Base-by-base conservation (phyloP, 2,113 vertebrate genomes). In the Leucoraja erinaceus region DNA sequence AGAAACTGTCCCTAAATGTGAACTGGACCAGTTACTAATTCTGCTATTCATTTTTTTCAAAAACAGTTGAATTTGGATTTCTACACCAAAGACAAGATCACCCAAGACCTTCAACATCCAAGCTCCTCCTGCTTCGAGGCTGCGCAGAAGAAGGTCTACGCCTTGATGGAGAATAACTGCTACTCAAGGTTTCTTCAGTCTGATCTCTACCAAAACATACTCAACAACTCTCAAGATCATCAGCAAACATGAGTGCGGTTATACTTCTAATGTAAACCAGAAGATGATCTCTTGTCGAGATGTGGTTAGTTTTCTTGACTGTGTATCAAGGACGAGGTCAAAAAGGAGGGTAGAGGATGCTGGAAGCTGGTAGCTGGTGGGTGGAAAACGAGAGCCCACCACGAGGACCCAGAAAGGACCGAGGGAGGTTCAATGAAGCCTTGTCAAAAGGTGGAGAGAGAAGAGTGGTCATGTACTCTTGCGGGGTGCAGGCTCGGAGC, bases 11-110 rank as follows among this genome's bases (percentile, higher is more conserved):
- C 38, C 38, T 47, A 47, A 47, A 47, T 47, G 38, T 47, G 88
- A 28, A 5, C 0, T 68, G 11, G 7, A 70, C 20, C 68, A 91
- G 47, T 91, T 33, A 91, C 38, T 54, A 74, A 70, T 38, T 28
- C 10, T 72, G 25, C 33, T 70, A 12, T 54, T 47, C 1, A 54
- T 72, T 91, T 72, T 20, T 72, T 72, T 91, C 7, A 5, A 61
- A n/a, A n/a, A 93, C 97, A 98, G 97, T 97, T 98, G 94, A 98
- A 98, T 94, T 97, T 97, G 56, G 97, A 98, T 95, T 97, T 96
- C 94, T 96, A 96, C 72, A 97, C 94, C 1, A 96, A 97, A 92
- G 97, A 98, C 94, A 93, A 93, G 2, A 96, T 98, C 94, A 95
- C 95, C 93, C 95, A 93, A 93, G 97, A 95, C 74, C 95, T 98